Evolutionary conservation across 2,888 invertebrate genomes (phyloP).

Genomic region (Xanthostigma xanthostigma): DNA sequence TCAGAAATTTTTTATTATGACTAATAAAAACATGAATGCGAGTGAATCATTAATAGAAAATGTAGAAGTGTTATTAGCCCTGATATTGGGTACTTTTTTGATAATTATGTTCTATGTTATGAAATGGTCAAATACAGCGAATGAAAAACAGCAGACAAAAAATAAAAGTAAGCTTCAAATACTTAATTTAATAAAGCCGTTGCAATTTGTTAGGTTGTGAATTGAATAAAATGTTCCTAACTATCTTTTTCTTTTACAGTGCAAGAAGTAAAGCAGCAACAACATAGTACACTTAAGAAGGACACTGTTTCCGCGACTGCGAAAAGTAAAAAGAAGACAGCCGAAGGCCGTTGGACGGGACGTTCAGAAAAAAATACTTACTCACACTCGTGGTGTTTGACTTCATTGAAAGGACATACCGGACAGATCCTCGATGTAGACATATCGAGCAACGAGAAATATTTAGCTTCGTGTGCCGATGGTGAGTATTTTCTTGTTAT

Average conservation of each 20-base stretch:
- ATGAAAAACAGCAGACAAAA: too few relatives aligned
- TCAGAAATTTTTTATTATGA: too few relatives aligned
- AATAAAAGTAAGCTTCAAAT: too few relatives aligned
- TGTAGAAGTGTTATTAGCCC: too few relatives aligned
- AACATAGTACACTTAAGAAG: conserved; percentile 20
- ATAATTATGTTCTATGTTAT: too few relatives aligned
- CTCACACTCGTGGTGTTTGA: conserved; percentile 65
- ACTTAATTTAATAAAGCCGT: too few relatives aligned
- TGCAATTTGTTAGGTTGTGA: too few relatives aligned
- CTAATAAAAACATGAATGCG: too few relatives aligned
- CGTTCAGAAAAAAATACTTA: conserved; percentile 35
- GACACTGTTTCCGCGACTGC: background rate
- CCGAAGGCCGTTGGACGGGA: conserved; percentile 28
- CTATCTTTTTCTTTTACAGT: conserved; percentile 1
- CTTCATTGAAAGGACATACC: conserved; percentile 71
- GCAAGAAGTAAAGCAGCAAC: conserved; percentile 24
- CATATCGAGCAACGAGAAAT: conserved; percentile 75
- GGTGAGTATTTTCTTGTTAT: conserved; percentile 33
- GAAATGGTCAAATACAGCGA: too few relatives aligned
- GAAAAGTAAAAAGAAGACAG: conserved; percentile 30
- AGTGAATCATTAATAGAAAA: too few relatives aligned
- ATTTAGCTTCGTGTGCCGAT: conserved; percentile 67
- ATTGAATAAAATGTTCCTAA: too few relatives aligned
- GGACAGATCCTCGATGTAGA: conserved; percentile 60
- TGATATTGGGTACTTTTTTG: too few relatives aligned